Evolutionary conservation across 2,113 vertebrate species (phyloP), one percentile per base, ranked within the genome.

Genomic region (Bungarus multicinctus): DNA sequence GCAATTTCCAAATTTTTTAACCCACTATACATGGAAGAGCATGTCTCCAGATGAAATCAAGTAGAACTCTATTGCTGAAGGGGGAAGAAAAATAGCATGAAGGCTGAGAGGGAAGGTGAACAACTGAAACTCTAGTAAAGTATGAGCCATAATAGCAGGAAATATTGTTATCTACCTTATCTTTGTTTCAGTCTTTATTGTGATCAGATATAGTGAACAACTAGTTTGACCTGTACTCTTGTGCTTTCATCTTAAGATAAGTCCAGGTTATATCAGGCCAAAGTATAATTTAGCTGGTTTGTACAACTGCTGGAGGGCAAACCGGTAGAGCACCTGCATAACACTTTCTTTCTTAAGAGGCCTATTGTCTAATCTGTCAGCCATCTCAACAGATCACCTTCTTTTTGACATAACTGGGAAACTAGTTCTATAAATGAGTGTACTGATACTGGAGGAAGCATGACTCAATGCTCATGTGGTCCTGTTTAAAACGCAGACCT

Each of bases 331-430:
- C 96, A 97, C 95, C 95, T 94, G 94, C 93, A n/a, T 93, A 90
- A 91, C 93, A 94, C 94, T 96, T 96, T 96, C 96, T 96, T 96
- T 88, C 93, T 93, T 95, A 96, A 95, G 95, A 92, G 91, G 88
- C 43, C 95, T 96, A 97, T 97, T 97, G 97, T 97, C 95, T 96
- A 89, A 92, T 50, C 94, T 96, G 96, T 97, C 98, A 97, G 89
- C 94, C 93, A 92, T 93, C 91, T 96, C 92, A 92, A 88, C 95
- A 85, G 94, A 95, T 97, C 96, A 94, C 94, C 95, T 93, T 97
- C 93, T 45, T 94, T 96, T 95, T 97, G 96, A 97, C 97, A 97
- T 94, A 96, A 96, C 47, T 4, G 96, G 95, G 97, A 95, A 98
- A 96, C 81, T 87, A 93, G 95, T 96, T 96, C 96, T 95, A 93